Conservation (phyloP, 2,888 invertebrate species). For the Trachelus troglodyta region DNA sequence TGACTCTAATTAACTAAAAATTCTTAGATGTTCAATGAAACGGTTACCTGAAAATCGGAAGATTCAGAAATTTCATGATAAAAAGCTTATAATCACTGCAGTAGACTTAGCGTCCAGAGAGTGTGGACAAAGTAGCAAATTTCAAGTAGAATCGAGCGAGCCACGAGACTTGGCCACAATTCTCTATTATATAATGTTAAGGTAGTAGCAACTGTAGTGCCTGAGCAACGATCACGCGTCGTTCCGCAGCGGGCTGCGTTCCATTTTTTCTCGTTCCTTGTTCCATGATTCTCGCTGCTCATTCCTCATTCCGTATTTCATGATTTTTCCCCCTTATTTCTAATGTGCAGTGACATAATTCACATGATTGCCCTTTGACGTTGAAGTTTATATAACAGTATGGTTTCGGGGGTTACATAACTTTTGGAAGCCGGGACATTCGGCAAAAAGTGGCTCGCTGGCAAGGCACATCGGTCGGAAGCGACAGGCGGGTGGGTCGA, state of each 20-base stretch:
- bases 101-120: background rate
- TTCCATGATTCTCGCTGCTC: background rate
- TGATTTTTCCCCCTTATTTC: conserved; percentile 17
- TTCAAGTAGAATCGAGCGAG: background rate
- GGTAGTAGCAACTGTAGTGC: background rate
- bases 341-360: background rate
- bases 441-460: conserved; percentile 20
- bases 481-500: conserved; percentile 49
- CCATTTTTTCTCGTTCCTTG: background rate
- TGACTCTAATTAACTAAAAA: background rate
- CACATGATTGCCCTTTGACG: background rate
- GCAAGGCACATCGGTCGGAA: conserved; percentile 7
- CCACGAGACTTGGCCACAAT: background rate
- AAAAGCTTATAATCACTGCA: background rate
- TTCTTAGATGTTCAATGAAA: background rate
- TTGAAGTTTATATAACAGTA: conserved; percentile 43
- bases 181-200: background rate
- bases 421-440: conserved; percentile 25
- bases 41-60: background rate
- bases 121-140: background rate
- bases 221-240: background rate
- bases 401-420: conserved; percentile 49
- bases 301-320: background rate
- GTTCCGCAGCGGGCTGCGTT: background rate
- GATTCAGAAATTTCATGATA: background rate